Evolutionary conservation across 2,888 invertebrate species (phyloP).

Genomic region (Monochamus alternatus): DNA sequence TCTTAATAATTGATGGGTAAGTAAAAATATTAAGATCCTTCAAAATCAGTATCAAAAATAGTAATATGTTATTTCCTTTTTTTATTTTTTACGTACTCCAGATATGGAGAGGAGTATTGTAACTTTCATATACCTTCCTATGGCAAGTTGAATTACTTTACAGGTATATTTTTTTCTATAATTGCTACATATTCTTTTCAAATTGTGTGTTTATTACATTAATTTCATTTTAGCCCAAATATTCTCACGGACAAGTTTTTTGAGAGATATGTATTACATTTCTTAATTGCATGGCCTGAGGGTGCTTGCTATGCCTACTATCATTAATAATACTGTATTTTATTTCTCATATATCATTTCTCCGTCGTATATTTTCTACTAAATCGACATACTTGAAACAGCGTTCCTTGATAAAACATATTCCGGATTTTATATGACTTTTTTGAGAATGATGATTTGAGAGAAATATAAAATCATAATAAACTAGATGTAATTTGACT

Average conservation of each 20-base stretch:
- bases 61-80: too few species aligned
- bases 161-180: constrained; percentile 7
- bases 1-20: constrained; percentile 19
- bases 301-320: constrained; percentile 2
- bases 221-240: constrained; percentile 13
- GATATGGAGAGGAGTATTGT: neutral
- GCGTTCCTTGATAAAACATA: neutral
- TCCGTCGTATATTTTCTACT: neutral
- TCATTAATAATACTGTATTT: constrained; percentile 26
- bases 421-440: neutral
- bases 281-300: constrained; percentile 16
- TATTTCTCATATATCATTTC: constrained; percentile 21
- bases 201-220: constrained; percentile 27
- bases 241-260: constrained; percentile 24
- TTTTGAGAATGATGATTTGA: too few species aligned
- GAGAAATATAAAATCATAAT: too few species aligned
- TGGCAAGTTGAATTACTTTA: neutral
- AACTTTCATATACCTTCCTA: neutral
- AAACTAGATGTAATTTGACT: too few species aligned
- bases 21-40: constrained; percentile 6
- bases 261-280: constrained; percentile 24
- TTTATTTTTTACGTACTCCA: too few species aligned
- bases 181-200: constrained; percentile 20
- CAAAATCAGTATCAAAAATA: neutral
- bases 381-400: neutral